Evolutionary conservation across 2,113 vertebrate species (phyloP).

Genomic region (Syngnathoides biaculeatus): DNA sequence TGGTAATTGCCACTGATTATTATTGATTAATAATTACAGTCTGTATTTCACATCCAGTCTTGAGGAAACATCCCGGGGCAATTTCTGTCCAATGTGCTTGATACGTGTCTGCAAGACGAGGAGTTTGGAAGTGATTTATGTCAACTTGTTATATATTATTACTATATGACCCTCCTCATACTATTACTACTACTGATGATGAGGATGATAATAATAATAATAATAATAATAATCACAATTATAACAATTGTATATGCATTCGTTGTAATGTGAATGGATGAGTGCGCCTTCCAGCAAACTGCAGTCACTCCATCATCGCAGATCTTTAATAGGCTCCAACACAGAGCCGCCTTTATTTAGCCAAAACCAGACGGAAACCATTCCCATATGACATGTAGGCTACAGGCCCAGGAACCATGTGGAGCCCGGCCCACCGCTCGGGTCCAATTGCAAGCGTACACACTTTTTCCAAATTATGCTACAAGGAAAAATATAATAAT

Average conservation of each 20-base stretch:
- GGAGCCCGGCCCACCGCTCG: constrained; percentile 21
- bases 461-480: not conserved
- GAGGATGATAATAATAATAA: too few relatives aligned
- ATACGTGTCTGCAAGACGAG: constrained; percentile 29
- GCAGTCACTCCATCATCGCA: constrained; percentile 62
- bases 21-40: constrained; percentile 57
- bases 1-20: constrained; percentile 58
- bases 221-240: not conserved
- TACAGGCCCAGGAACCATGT: constrained; percentile 43
- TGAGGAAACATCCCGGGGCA: constrained; percentile 40
- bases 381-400: constrained; percentile 63
- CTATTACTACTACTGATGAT: too few relatives aligned
- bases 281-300: constrained; percentile 44
- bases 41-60: constrained; percentile 26
- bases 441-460: not conserved
- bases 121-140: constrained; percentile 20
- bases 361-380: constrained; percentile 59
- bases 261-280: constrained; percentile 19
- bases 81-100: constrained; percentile 24
- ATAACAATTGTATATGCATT: not conserved
- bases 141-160: not conserved
- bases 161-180: not conserved
- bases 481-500: not conserved
- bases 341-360: constrained; percentile 66
- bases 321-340: constrained; percentile 60